Evolutionary conservation across 2,113 vertebrate genomes (phyloP).

Genomic region (Holacanthus passer): DNA sequence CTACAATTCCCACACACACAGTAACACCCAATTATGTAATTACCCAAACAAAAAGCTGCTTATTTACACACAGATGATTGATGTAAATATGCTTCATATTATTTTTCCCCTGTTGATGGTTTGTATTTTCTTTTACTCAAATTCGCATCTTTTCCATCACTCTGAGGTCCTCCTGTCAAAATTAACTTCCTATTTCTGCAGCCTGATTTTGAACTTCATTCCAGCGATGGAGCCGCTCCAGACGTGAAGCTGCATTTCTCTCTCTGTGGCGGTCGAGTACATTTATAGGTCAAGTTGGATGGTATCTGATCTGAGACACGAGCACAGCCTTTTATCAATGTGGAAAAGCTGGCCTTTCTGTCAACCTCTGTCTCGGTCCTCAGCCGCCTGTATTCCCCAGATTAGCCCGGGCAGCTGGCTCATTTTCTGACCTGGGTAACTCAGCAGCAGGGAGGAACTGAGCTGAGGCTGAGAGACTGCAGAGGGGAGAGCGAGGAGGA

Average conservation of each 20-base stretch:
- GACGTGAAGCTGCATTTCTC: conserved; percentile 45
- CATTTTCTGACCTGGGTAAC: conserved; percentile 64
- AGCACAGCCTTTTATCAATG: conserved; percentile 69
- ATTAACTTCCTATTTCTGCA: conserved; percentile 38
- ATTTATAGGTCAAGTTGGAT: conserved; percentile 74
- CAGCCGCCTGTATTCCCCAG: conserved; percentile 63
- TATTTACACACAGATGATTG: conserved; percentile 42
- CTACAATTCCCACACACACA: conserved; percentile 38
- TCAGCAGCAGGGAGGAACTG: conserved; percentile 51
- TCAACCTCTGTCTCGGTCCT: conserved; percentile 60
- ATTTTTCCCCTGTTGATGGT: conserved; percentile 15
- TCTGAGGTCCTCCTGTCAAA: conserved; percentile 27
- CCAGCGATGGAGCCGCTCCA: conserved; percentile 22
- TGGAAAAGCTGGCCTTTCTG: conserved; percentile 73
- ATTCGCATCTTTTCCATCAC: conserved; percentile 21
- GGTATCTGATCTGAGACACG: conserved; percentile 64
- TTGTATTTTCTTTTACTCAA: conserved; percentile 4
- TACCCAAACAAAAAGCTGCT: conserved; percentile 40
- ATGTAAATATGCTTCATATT: conserved; percentile 28
- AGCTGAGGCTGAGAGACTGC: conserved; percentile 33
- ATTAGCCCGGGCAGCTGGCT: conserved; percentile 69
- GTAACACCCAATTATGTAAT: conserved; percentile 31
- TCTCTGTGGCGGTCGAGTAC: conserved; percentile 39
- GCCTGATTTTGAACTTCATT: conserved; percentile 38
- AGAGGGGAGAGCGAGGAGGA: conserved; percentile 25